These are phyloP conservation scores for Cyprinodon diabolis DNA, from an alignment of 2,797 vertebrate species.

Conservation along the genomic window DNA sequence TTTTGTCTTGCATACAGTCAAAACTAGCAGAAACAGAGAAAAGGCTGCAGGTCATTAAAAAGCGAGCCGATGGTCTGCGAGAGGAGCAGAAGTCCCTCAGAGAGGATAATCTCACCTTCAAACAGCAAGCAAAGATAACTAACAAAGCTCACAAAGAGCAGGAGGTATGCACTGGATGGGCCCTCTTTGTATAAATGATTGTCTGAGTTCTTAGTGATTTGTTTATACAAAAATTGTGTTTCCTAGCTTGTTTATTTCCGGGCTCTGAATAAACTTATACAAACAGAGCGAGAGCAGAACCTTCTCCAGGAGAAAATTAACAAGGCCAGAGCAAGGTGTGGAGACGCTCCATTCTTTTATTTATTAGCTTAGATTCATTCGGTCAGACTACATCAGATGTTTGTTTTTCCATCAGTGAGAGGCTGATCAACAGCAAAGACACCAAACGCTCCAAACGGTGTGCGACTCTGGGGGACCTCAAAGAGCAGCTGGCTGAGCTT, in stretches of 20 bases:
- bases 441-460: conserved; percentile 12
- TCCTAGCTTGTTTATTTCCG: conserved; percentile 53
- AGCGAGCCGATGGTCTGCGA: conserved; percentile 32
- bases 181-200: neutral
- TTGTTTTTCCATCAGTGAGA: conserved; percentile 24
- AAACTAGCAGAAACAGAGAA: conserved; percentile 42
- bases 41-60: conserved; percentile 36
- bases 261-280: conserved; percentile 73
- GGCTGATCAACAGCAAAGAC: conserved; percentile 18
- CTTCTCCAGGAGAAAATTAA: conserved; percentile 69
- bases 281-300: conserved; percentile 69
- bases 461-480: conserved; percentile 32
- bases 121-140: conserved; percentile 42
- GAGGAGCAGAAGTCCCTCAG: conserved; percentile 36
- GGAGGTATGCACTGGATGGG: conserved; percentile 33
- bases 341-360: neutral
- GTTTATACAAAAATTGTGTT: neutral
- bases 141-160: conserved; percentile 52
- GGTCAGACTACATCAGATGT: neutral
- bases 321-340: conserved; percentile 49
- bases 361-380: neutral
- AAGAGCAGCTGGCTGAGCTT: conserved; percentile 35
- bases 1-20: conserved; percentile 27
- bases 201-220: neutral
- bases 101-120: conserved; percentile 25